A percentile compares a stretch with the other conserved stretches of the same genome.
Evolutionary conservation across 53 echinoderm and acorn worm species (phyloP).

Genomic region (Luidia sarsii): DNA sequence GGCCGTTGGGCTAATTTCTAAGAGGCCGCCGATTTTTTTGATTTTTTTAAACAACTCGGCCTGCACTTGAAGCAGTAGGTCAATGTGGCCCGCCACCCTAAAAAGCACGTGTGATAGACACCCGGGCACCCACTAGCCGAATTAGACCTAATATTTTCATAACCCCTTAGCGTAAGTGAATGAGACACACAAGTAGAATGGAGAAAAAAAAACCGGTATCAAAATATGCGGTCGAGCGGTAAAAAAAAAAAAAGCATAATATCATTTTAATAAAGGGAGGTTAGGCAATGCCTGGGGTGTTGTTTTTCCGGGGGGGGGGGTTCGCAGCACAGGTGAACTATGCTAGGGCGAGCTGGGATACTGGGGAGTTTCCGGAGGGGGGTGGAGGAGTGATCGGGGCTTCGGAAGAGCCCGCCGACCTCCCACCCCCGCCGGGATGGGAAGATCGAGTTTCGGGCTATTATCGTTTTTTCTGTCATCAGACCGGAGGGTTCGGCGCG

Average conservation of each 20-base stretch:
- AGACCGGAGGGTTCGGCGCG: no score
- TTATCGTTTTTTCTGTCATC: no score
- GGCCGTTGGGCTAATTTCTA: no score
- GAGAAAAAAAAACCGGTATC: slow-evolving; percentile 12
- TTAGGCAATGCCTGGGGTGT: slow-evolving; percentile 31
- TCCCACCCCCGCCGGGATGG: slow-evolving; percentile 28
- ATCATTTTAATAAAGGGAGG: slow-evolving; percentile 54
- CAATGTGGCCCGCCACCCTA: no score
- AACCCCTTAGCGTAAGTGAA: slow-evolving; percentile 22
- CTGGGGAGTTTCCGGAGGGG: no score
- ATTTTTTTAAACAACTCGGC: no score
- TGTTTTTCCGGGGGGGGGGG: slow-evolving; percentile 51
- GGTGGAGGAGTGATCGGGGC: no score
- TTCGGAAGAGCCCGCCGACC: not conserved
- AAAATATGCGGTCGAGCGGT: slow-evolving; percentile 27
- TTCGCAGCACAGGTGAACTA: slow-evolving; percentile 50
- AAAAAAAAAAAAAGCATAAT: slow-evolving; percentile 51
- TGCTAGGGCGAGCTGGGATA: not conserved
- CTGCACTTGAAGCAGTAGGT: no score
- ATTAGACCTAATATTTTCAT: slow-evolving; percentile 46
- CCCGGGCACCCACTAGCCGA: slow-evolving; percentile 12
- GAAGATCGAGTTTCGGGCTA: slow-evolving; percentile 37
- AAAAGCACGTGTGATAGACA: slow-evolving; percentile 45
- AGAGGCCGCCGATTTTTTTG: no score
- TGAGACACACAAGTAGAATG: not conserved